Percentiles rank a stretch among this genome's conserved stretches.
phyloP scores from a whole-genome alignment of 2,888 invertebrate species.

The Stratiomys singularior region DNA sequence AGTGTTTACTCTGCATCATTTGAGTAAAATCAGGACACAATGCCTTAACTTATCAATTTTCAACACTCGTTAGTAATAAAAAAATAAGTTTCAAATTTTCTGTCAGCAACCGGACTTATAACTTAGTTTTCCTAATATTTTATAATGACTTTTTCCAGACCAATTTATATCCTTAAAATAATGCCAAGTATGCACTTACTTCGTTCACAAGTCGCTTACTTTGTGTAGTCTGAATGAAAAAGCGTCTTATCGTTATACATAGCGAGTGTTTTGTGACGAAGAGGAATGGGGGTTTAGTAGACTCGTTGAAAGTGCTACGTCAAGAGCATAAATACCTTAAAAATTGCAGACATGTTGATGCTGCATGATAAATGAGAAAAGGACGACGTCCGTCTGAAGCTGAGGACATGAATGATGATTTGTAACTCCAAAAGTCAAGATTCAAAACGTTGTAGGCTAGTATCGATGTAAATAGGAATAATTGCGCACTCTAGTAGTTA shows the following conservation, averaged over 20 bases:
- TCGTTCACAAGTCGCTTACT: too few relatives aligned
- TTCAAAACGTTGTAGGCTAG: too few relatives aligned
- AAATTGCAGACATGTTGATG: neutral
- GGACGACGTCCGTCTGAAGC: constrained; percentile 7
- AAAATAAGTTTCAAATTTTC: neutral
- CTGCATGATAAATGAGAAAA: constrained; percentile 22
- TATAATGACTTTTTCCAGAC: constrained; percentile 26
- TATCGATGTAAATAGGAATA: too few relatives aligned
- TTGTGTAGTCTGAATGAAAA: too few relatives aligned
- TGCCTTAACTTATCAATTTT: too few relatives aligned
- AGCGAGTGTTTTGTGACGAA: constrained; percentile 13
- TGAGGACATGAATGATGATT: too few relatives aligned
- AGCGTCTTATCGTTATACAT: constrained; percentile 5
- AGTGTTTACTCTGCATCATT: too few relatives aligned
- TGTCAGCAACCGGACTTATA: neutral
- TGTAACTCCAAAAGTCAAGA: too few relatives aligned
- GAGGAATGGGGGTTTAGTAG: constrained; percentile 1
- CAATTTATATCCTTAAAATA: constrained; percentile 34
- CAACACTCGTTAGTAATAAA: too few relatives aligned
- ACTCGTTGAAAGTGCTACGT: constrained; percentile 20
- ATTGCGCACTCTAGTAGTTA: too few relatives aligned
- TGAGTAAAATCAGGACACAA: too few relatives aligned
- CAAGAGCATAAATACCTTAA: neutral
- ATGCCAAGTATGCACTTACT: constrained; percentile 13
- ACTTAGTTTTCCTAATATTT: constrained; percentile 11